phyloP scores from a whole-genome alignment of 1,140 invertebrate species.

The Holcopasites calliopsidis region DNA sequence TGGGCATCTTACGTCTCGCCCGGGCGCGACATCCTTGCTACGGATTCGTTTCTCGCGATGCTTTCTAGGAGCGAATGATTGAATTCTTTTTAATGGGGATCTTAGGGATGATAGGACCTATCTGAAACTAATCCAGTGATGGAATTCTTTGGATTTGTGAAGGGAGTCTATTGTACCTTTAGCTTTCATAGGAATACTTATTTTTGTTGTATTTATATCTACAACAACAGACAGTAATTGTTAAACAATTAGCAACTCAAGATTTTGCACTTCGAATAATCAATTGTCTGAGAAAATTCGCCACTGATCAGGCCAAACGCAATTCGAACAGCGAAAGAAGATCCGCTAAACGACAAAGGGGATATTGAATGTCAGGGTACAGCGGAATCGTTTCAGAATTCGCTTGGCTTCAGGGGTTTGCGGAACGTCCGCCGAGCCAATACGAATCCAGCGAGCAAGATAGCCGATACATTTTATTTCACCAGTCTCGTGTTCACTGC shows the following conservation, averaged over 20 bases:
- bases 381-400: background rate
- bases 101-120: background rate
- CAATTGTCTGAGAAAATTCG: background rate
- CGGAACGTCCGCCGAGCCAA: slow-evolving; percentile 57
- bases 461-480: slow-evolving; percentile 78
- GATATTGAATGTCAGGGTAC: slow-evolving; percentile 23
- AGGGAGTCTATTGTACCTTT: too few species aligned
- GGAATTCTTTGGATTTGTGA: too few species aligned
- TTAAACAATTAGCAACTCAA: too few species aligned
- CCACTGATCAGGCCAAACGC: background rate
- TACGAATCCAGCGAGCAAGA: slow-evolving; percentile 66
- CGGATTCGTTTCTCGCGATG: background rate
- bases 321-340: background rate
- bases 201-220: too few species aligned
- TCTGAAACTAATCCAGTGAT: too few species aligned
- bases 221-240: too few species aligned
- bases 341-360: background rate
- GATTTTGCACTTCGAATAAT: too few species aligned
- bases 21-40: background rate
- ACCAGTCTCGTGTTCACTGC: slow-evolving; percentile 58
- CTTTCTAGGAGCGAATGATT: background rate
- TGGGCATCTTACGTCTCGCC: background rate
- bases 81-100: too few species aligned
- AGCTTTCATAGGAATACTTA: too few species aligned
- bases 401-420: background rate